Evolutionary conservation across 2,113 vertebrate genomes (phyloP), one percentile per base, ranked within the genome.

Genomic region (Hemiscyllium ocellatum): DNA sequence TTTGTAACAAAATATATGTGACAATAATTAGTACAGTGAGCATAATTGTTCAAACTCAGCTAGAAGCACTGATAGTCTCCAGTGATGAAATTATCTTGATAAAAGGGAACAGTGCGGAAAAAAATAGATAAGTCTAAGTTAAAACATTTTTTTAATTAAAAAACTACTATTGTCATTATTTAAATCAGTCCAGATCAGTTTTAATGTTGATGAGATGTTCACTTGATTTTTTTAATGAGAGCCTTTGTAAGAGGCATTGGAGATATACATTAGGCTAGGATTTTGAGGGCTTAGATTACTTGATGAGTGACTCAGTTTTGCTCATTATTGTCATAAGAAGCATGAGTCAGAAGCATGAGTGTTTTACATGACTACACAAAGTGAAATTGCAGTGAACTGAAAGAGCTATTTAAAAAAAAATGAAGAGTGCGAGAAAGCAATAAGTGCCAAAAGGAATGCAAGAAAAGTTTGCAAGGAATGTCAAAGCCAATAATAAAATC

Each of bases 221-320:
- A 95, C 10, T 70, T 95, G 68, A 95, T 95, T 72, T 61, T 72
- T 61, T 95, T 70, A 95, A 70, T 95, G 20, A 72, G 13, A 61
- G 87, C 50, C 29, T 61, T 13, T 61, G 29, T 65, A 90, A 90
- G 13, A 7, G 33, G 33, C 22, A 90, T 90, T 33, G 22, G 87
- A 90, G 56, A 52, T 12, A 17, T 90, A 5, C 52, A 65, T 61
- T 90, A 90, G 29, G 87, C 61, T 33, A 17, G 33, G 87, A 90
- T 26, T 90, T 33, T 90, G 29, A 52, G 86, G 87, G 22, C 52
- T 61, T 33, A 4, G 87, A 13, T 17, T 90, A 33, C 29, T 90
- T 90, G 87, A 65, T 90, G 52, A 90, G 61, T 90, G 56, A n/a
- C 87, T 90, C 50, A 90, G 22, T 29, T 52, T 52, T 61, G 22